Percentiles rank a stretch among this genome's conserved stretches.
Conservation (phyloP, 2,113 vertebrate genomes). For the Grammomys dolichurus region DNA sequence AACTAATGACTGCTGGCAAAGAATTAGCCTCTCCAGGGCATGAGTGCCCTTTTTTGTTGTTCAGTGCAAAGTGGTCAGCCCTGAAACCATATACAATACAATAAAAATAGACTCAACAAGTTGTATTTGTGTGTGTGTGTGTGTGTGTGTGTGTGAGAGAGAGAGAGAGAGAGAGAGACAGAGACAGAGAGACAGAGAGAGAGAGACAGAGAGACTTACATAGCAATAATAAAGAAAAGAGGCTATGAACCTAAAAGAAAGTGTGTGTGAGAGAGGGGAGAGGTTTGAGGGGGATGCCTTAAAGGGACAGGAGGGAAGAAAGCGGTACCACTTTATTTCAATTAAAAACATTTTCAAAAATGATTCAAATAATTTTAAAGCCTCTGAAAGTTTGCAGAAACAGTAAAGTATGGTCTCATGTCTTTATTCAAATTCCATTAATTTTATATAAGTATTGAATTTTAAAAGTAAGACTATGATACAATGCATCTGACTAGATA, state of each 20-base stretch:
- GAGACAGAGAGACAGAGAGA: too few species aligned
- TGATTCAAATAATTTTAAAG: conserved; percentile 36
- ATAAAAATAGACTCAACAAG: background rate
- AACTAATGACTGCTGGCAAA: background rate
- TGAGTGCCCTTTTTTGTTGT: background rate
- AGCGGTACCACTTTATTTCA: background rate
- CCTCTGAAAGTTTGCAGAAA: conserved; percentile 23
- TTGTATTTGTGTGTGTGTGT: background rate
- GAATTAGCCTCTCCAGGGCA: background rate
- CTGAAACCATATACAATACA: background rate
- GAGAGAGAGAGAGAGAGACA: too few species aligned
- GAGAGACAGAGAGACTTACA: background rate
- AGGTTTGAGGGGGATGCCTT: background rate
- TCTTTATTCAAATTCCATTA: background rate
- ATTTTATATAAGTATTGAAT: background rate
- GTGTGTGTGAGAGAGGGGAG: background rate
- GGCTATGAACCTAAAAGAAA: background rate
- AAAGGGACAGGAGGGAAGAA: background rate
- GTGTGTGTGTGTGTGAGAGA: background rate
- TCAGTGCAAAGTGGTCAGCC: background rate
- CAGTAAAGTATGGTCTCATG: background rate
- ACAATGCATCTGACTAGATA: background rate
- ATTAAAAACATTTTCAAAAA: background rate
- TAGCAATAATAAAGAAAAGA: background rate
- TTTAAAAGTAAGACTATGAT: background rate